These are phyloP conservation scores for Melanogrammus aeglefinus DNA, from an alignment of 2,797 vertebrate genomes.

Conservation along the genomic window DNA sequence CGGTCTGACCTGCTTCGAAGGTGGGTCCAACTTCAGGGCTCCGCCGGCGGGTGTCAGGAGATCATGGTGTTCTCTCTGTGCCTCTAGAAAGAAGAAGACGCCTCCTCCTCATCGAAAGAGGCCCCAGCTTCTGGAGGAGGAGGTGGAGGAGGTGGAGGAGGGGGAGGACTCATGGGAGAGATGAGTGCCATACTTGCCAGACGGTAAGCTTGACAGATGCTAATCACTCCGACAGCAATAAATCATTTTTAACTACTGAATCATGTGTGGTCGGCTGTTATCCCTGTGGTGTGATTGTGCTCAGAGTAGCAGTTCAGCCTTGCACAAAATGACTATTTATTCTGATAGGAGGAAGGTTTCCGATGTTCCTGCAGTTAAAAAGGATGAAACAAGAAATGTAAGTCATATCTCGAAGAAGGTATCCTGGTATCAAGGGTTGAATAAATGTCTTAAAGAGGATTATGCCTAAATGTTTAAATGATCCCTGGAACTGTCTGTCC, in stretches of 20 bases:
- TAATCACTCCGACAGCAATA: not conserved
- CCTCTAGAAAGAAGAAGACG: conserved; percentile 65
- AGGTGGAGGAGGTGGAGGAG: conserved; percentile 53
- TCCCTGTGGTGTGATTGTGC: not conserved
- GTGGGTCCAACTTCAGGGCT: not conserved
- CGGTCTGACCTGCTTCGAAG: not conserved
- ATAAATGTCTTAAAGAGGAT: not conserved
- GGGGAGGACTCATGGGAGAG: conserved; percentile 80
- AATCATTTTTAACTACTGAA: not conserved
- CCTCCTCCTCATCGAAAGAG: conserved; percentile 52
- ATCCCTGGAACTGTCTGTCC: not conserved
- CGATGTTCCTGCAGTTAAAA: conserved; percentile 56
- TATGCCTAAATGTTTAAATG: not conserved
- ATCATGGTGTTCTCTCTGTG: not conserved
- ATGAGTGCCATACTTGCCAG: conserved; percentile 86
- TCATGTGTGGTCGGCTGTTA: not conserved
- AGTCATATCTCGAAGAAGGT: conserved; percentile 19
- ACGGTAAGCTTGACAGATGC: conserved; percentile 65
- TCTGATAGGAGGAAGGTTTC: conserved; percentile 64
- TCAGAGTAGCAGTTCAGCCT: not conserved
- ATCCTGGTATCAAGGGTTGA: not conserved
- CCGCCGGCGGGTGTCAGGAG: not conserved
- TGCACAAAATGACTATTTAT: not conserved
- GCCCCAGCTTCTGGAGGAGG: conserved; percentile 49
- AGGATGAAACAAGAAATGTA: conserved; percentile 54